Evolutionary conservation across 2,113 vertebrate genomes (phyloP).

Genomic region (Saimiri boliviensis): DNA sequence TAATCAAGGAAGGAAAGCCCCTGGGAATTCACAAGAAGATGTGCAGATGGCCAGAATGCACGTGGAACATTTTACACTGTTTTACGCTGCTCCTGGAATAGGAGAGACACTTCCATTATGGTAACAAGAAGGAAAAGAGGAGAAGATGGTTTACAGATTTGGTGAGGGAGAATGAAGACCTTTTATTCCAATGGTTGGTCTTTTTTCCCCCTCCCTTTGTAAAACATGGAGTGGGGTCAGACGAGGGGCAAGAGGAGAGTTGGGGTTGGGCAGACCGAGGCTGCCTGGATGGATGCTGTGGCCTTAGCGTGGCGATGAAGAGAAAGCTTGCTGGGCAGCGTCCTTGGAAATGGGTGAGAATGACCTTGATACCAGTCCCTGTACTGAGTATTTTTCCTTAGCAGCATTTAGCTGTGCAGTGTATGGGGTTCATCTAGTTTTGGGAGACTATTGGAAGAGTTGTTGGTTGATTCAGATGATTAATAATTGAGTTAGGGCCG

Average conservation of each 20-base stretch:
- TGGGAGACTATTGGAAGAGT: neutral
- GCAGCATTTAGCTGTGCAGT: neutral
- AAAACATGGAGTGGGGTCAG: neutral
- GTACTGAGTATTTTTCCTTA: neutral
- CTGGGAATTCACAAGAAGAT: neutral
- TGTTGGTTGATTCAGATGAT: neutral
- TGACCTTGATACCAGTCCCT: neutral
- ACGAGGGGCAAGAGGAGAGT: neutral
- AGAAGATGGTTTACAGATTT: neutral
- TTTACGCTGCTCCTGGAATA: neutral
- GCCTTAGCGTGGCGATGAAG: accelerated
- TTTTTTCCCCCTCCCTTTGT: neutral
- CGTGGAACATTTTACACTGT: neutral
- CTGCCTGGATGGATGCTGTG: neutral
- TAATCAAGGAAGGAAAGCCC: neutral
- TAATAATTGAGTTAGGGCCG: neutral
- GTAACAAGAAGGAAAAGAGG: neutral
- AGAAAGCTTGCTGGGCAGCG: neutral
- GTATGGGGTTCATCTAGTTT: neutral
- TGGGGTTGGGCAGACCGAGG: neutral
- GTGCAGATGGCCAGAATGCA: neutral
- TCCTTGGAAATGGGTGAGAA: neutral
- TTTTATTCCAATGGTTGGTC: neutral
- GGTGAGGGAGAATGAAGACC: neutral
- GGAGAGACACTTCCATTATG: neutral